Conservation (phyloP, 1,140 invertebrate genomes). For the Zaprionus capensis region DNA sequence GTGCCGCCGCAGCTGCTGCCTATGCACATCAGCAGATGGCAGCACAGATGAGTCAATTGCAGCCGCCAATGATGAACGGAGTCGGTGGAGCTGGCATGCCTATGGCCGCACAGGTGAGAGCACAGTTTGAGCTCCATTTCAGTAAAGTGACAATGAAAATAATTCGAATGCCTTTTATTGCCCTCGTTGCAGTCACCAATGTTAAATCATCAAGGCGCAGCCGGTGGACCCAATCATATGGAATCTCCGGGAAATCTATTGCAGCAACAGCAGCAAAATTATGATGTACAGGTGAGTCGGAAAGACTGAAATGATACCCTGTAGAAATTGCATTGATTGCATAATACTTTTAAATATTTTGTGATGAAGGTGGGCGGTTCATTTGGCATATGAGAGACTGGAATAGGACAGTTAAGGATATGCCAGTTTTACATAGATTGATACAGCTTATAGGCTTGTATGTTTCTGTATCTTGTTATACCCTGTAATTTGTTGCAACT, state of each 20-base stretch:
- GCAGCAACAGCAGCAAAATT: slow-evolving; percentile 83
- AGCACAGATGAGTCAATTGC: slow-evolving; percentile 82
- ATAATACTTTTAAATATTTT: neutral
- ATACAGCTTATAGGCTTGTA: no score
- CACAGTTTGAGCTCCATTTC: neutral
- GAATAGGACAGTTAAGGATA: no score
- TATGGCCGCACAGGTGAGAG: slow-evolving; percentile 82
- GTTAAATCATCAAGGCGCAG: slow-evolving; percentile 79
- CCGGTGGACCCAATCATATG: slow-evolving; percentile 80
- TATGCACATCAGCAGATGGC: slow-evolving; percentile 83
- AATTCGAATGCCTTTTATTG: neutral
- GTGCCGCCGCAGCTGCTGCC: slow-evolving; percentile 53
- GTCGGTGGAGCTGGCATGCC: slow-evolving; percentile 81
- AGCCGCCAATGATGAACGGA: slow-evolving; percentile 83
- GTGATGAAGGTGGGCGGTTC: no score
- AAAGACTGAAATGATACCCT: neutral
- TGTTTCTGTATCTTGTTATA: neutral
- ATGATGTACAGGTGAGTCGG: slow-evolving; percentile 84
- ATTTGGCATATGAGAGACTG: no score
- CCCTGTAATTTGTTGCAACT: neutral
- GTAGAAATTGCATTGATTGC: neutral
- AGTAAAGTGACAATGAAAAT: neutral
- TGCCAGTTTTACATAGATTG: no score
- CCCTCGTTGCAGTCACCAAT: slow-evolving; percentile 64
- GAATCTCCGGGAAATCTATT: slow-evolving; percentile 83